Evolutionary conservation across 92 coral and sea anemone species (phyloP), one percentile per base, ranked within the genome.

Genomic region (Metridium senile): DNA sequence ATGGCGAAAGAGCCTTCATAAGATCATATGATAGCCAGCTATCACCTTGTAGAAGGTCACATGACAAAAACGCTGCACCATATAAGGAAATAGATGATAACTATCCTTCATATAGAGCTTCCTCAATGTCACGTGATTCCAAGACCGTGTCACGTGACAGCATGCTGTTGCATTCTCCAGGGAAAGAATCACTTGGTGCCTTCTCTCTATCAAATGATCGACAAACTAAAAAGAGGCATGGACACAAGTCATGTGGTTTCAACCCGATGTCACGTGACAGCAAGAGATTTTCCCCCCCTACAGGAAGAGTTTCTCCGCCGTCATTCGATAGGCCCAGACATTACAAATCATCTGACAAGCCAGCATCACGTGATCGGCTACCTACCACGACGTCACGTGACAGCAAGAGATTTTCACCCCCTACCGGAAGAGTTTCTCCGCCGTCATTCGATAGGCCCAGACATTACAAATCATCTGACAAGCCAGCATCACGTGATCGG

Each of bases 71-170:
- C 33, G 21, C 20, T 63, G 27, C 30, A 63, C 35, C 33, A 28
- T 63, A n/a, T 33, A 63, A 0, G 35, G 69, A 27, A 63, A 21
- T 23, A 13, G 49, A 63, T 35, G 32, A 27, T 63, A 58, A n/a
- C 28, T 9, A 28, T 63, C 49, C 49, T 4, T 39, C 49, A 39
- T 13, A 39, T 39, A 39, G 49, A 39, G 6, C 49, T 39, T 39
- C n/a, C n/a, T n/a, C n/a, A n/a, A n/a, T n/a, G n/a, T 63, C 69
- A 9, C 69, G 21, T 11, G 69, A 27, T 63, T 27, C 69, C 13
- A 39, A 13, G 8, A 13, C 49, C 49, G 13, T 39, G 13, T 39
- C 49, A 13, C 49, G 6, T 39, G 49, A 39, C 49, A 39, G 13
- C n/a, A n/a, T n/a, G 49, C 6, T 4, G 8, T 39, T 13, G 6